Evolutionary conservation across 2,797 vertebrate species (phyloP), one percentile per base, ranked within the genome.

Genomic region (Siniperca obscura): DNA sequence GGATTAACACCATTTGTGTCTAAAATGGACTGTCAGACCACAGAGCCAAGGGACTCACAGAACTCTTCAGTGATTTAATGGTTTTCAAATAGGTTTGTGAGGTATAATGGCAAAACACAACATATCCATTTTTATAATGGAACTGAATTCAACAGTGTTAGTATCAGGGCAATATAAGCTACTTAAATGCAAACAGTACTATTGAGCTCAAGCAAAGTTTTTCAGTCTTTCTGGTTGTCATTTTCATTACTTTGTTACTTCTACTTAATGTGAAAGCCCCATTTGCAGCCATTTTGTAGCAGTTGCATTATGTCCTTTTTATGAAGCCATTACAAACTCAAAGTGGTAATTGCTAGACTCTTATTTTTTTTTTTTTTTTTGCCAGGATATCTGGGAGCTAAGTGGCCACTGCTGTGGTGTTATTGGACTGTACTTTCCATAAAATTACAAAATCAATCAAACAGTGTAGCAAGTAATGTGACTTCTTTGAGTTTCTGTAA

Each of bases 1-100:
- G 82, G 77, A 87, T 89, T 85, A 73, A 76, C 77, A 22, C 70
- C n/a, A 46, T 60, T 72, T 67, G 74, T 52, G 44, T 74, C 70
- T 57, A 30, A 65, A 50, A 57, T 57, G 59, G 59, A 65, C 73
- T 40, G 68, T 27, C 14, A 16, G 67, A 62, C 36, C 56, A 38
- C 46, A 25, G 73, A 68, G 56, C 74, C 12, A 27, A 76, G 17
- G 7, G 68, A 70, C 70, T 78, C 76, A 30, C 12, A 22, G 14
- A 21, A 46, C 74, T 74, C 53, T 62, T 74, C 12, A 65, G 52
- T 57, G 34, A 8, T 44, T 40, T 75, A 74, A 70, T 84, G 68
- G 25, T 71, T 86, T 84, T 80, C 13, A 70, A 16, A 81, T 34
- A 16, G 52, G 55, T 65, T 25, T 57, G 19, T 25, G 38, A 65